These are phyloP conservation scores for Drosophila lacteicornis DNA, from an alignment of 1,140 invertebrate genomes.

Conservation along the genomic window DNA sequence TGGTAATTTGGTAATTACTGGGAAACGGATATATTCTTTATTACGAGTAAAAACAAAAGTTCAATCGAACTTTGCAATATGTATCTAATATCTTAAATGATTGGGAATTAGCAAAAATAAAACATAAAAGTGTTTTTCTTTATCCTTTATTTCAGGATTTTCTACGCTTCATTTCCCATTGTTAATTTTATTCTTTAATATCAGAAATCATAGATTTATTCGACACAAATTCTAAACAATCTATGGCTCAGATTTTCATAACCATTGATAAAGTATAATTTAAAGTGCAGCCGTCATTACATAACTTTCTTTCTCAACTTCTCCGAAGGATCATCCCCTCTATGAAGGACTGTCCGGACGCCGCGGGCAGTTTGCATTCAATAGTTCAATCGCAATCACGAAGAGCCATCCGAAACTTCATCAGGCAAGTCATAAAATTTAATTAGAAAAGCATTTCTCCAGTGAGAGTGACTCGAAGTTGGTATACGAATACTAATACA, in stretches of 20 bases:
- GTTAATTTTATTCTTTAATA: background rate
- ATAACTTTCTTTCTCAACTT: constrained; percentile 8
- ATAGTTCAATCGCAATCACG: constrained; percentile 64
- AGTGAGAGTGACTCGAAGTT: constrained; percentile 61
- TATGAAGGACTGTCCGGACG: constrained; percentile 1
- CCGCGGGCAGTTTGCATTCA: constrained; percentile 27
- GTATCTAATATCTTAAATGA: too few species aligned
- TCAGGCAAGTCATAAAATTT: constrained; percentile 78
- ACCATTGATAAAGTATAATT: constrained; percentile 23
- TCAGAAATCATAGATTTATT: background rate
- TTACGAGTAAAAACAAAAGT: too few species aligned
- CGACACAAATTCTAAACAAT: background rate
- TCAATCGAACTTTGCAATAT: too few species aligned
- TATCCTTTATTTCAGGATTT: background rate
- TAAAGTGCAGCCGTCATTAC: constrained; percentile 31
- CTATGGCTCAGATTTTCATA: background rate
- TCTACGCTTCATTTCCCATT: background rate
- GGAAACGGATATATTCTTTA: background rate
- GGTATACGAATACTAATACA: constrained; percentile 54
- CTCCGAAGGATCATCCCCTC: constrained; percentile 37
- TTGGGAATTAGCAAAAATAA: background rate
- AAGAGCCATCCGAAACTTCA: constrained; percentile 53
- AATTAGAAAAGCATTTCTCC: constrained; percentile 77
- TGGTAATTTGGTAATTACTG: too few species aligned
- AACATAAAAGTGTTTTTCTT: too few species aligned